Evolutionary conservation across 2,888 invertebrate genomes (phyloP).

Genomic region (Chesias legatella): DNA sequence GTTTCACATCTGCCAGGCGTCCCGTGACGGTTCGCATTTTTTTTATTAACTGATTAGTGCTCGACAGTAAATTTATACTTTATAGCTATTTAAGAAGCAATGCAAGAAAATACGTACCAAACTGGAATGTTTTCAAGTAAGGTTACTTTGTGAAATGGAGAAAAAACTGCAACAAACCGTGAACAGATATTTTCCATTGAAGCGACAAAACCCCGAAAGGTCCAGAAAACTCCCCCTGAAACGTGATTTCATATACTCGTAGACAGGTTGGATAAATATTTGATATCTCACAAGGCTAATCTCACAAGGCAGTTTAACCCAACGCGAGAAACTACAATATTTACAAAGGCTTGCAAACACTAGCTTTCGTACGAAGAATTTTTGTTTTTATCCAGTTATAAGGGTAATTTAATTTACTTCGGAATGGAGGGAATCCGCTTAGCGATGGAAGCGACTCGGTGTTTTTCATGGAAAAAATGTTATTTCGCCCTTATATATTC

Average conservation of each 20-base stretch:
- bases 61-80: too few relatives aligned
- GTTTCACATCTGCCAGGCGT: too few relatives aligned
- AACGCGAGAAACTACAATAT: conserved; percentile 42
- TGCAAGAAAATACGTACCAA: too few relatives aligned
- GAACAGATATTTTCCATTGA: not conserved
- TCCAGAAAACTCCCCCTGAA: conserved; percentile 16
- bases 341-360: conserved; percentile 44
- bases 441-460: conserved; percentile 6
- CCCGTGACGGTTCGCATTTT: too few relatives aligned
- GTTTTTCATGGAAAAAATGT: conserved; percentile 5
- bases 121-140: too few relatives aligned
- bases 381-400: conserved; percentile 31
- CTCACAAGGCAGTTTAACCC: conserved; percentile 41
- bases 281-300: conserved; percentile 44
- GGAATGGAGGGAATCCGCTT: conserved; percentile 17
- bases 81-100: too few relatives aligned
- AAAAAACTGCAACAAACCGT: too few relatives aligned
- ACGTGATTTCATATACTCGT: conserved; percentile 31
- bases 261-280: conserved; percentile 40
- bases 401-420: conserved; percentile 27
- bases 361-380: conserved; percentile 20
- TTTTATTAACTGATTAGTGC: too few relatives aligned
- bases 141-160: too few relatives aligned
- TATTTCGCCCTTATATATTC: conserved; percentile 1
- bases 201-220: conserved; percentile 8